A percentile compares a stretch with the other conserved stretches of the same genome.
phyloP scores from a whole-genome alignment of 2,888 invertebrate species.

The Drosophila monieri region DNA sequence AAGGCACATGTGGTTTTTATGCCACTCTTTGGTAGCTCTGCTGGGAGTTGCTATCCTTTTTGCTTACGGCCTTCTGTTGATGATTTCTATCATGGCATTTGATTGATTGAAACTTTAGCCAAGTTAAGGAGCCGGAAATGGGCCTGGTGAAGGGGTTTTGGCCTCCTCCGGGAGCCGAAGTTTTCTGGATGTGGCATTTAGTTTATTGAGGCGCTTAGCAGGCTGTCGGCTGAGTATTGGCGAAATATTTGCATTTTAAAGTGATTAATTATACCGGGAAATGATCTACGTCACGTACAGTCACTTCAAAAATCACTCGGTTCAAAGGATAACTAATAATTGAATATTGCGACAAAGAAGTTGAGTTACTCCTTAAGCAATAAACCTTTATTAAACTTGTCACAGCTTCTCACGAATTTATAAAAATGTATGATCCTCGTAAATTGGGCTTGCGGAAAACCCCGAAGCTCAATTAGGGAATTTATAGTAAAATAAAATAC shows the following conservation, averaged over 20 bases:
- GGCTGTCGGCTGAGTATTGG: conserved; percentile 22
- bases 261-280: conserved; percentile 57
- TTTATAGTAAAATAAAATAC: conserved; percentile 9
- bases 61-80: conserved; percentile 42
- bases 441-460: background rate
- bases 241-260: conserved; percentile 62
- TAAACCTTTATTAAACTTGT: background rate
- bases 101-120: conserved; percentile 67
- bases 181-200: conserved; percentile 32
- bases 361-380: background rate
- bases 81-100: conserved; percentile 68
- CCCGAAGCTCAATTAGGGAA: background rate
- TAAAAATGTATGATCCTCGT: background rate
- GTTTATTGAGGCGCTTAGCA: conserved; percentile 36
- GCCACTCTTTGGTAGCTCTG: conserved; percentile 32
- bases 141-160: background rate
- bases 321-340: background rate
- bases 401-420: background rate
- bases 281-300: conserved; percentile 15
- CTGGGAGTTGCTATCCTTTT: conserved; percentile 31
- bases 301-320: conserved; percentile 1
- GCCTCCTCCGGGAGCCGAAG: conserved; percentile 26
- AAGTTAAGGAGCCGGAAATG: conserved; percentile 6
- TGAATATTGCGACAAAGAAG: background rate
- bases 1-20: conserved; percentile 71